Evolutionary conservation across 2,797 vertebrate species (phyloP).

Genomic region (Pyrocephalus nanus): DNA sequence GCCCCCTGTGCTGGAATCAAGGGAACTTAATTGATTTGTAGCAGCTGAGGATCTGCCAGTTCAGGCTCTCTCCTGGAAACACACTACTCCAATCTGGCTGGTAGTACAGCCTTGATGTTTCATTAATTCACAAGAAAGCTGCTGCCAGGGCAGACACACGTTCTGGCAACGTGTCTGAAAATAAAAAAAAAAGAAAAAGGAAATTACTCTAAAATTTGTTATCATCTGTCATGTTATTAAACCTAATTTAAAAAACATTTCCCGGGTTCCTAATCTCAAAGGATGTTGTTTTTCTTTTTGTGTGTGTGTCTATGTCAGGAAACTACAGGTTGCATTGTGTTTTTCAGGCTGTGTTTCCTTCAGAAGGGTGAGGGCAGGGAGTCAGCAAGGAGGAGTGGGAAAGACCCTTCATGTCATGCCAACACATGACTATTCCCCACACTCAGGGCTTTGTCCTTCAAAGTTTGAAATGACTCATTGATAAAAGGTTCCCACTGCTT

Average conservation of each 20-base stretch:
- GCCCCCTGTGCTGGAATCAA: background rate
- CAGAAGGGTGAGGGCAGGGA: background rate
- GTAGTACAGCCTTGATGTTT: constrained; percentile 13
- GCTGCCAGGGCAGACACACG: background rate
- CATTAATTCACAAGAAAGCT: constrained; percentile 38
- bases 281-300: background rate
- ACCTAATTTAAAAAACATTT: constrained; percentile 37
- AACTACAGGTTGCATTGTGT: background rate
- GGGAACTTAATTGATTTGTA: constrained; percentile 36
- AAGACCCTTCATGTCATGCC: constrained; percentile 17
- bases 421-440: background rate
- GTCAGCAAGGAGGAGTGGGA: background rate
- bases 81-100: background rate
- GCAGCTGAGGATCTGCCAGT: constrained; percentile 3
- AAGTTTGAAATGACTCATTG: constrained; percentile 37
- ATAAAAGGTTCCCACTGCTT: constrained; percentile 32
- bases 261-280: background rate
- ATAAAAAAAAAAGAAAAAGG: background rate
- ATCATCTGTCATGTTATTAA: constrained; percentile 5
- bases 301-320: background rate
- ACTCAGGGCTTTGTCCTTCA: background rate
- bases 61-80: constrained; percentile 30
- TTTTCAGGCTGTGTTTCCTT: background rate
- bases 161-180: background rate
- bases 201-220: constrained; percentile 25